Evolutionary conservation across 2,888 invertebrate genomes (phyloP).

Genomic region (Cistogaster globosa): DNA sequence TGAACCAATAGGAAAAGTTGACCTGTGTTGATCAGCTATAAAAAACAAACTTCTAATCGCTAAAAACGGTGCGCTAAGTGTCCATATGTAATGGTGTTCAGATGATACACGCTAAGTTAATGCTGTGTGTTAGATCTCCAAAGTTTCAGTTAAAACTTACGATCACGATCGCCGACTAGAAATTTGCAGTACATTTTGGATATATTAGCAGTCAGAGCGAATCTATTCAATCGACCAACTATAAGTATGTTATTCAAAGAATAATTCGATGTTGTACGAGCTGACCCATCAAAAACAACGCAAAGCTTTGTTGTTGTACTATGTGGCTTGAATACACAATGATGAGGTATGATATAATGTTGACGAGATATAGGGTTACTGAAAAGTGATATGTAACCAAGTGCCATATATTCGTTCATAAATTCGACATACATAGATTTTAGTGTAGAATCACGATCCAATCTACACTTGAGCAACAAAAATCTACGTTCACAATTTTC

Average conservation of each 20-base stretch:
- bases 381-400: too few relatives aligned
- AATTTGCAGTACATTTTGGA: too few relatives aligned
- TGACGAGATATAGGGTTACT: neutral
- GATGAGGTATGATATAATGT: slow-evolving; percentile 10
- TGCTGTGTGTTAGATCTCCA: slow-evolving; percentile 5
- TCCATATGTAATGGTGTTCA: slow-evolving; percentile 40
- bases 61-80: too few relatives aligned
- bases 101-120: slow-evolving; percentile 9
- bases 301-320: too few relatives aligned
- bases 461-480: too few relatives aligned
- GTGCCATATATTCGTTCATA: too few relatives aligned
- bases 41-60: too few relatives aligned
- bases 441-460: too few relatives aligned
- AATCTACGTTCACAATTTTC: too few relatives aligned
- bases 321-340: too few relatives aligned
- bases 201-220: slow-evolving; percentile 50
- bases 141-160: slow-evolving; percentile 4
- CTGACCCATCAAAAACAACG: neutral
- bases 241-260: slow-evolving; percentile 56
- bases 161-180: slow-evolving; percentile 29
- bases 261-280: slow-evolving; percentile 15
- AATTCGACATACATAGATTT: too few relatives aligned
- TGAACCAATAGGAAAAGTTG: neutral
- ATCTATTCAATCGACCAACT: slow-evolving; percentile 58
- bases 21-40: neutral